Evolutionary conservation across 2,113 vertebrate genomes (phyloP).

Genomic region (Erythrocercus mccallii): DNA sequence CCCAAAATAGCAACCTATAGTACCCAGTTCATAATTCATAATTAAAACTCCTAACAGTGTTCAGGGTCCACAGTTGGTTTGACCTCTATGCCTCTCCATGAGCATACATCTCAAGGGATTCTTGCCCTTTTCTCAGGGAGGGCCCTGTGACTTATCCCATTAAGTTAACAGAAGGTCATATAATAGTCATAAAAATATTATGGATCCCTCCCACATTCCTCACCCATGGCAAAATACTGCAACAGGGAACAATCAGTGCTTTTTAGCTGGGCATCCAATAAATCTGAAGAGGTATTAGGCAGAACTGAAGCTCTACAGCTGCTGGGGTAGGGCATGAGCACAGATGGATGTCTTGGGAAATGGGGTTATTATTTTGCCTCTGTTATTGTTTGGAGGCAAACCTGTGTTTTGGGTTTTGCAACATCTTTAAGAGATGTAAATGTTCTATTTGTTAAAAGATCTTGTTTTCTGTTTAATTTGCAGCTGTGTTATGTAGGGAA

Average conservation of each 20-base stretch:
- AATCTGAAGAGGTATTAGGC: constrained; percentile 29
- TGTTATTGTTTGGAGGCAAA: neutral
- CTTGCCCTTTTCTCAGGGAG: neutral
- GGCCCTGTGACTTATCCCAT: neutral
- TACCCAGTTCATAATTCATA: constrained; percentile 26
- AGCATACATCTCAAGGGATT: neutral
- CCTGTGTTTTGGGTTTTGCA: neutral
- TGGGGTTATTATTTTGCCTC: neutral
- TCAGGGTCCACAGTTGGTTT: neutral
- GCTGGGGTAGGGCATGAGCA: neutral
- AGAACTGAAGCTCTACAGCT: constrained; percentile 45
- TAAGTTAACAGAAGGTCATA: constrained; percentile 30
- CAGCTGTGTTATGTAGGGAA: neutral
- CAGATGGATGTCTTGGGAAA: neutral
- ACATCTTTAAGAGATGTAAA: neutral
- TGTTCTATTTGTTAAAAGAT: neutral
- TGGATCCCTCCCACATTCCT: constrained; percentile 42
- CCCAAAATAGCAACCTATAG: neutral
- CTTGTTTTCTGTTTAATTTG: neutral
- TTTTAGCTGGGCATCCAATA: constrained; percentile 28
- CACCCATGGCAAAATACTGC: constrained; percentile 2
- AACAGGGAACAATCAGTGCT: constrained; percentile 14
- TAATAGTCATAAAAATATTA: constrained; percentile 53
- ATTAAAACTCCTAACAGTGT: neutral
- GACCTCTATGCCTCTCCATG: neutral